Conservation (phyloP, 2,888 invertebrate genomes). For the Drosophila incognita region DNA sequence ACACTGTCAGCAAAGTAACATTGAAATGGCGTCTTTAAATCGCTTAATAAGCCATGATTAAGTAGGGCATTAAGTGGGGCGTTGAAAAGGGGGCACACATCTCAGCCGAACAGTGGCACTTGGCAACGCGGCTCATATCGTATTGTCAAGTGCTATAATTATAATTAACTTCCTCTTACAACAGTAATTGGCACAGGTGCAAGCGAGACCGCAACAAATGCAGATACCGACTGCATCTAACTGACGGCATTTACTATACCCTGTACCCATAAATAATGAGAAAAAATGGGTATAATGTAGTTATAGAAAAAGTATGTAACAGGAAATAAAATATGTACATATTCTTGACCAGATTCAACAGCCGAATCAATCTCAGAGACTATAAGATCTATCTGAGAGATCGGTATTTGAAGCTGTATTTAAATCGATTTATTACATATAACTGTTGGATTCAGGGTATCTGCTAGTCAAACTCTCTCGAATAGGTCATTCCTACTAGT, state of each 20-base stretch:
- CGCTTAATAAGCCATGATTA: conserved; percentile 62
- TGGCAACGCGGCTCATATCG: conserved; percentile 41
- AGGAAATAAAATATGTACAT: neutral
- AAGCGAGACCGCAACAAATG: conserved; percentile 33
- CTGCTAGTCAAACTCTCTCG: neutral
- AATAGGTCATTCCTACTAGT: neutral
- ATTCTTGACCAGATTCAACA: neutral
- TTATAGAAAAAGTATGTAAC: neutral
- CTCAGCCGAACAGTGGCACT: conserved; percentile 1
- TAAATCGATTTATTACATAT: neutral
- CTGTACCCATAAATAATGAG: neutral
- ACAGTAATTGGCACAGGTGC: conserved; percentile 36
- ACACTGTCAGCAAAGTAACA: conserved; percentile 48
- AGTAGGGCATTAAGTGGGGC: conserved; percentile 52
- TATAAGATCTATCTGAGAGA: neutral
- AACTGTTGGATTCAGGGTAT: neutral
- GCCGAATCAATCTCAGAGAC: neutral
- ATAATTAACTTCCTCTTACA: conserved; percentile 40
- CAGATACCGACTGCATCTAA: conserved; percentile 44
- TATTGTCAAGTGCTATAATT: conserved; percentile 37
- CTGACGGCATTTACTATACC: conserved; percentile 12
- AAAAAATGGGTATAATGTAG: neutral
- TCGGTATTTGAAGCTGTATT: neutral
- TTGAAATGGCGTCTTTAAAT: conserved; percentile 68
- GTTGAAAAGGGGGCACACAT: neutral